Evolutionary conservation across 2,888 invertebrate species (phyloP).

Genomic region (Leptinotarsa peninsularis): DNA sequence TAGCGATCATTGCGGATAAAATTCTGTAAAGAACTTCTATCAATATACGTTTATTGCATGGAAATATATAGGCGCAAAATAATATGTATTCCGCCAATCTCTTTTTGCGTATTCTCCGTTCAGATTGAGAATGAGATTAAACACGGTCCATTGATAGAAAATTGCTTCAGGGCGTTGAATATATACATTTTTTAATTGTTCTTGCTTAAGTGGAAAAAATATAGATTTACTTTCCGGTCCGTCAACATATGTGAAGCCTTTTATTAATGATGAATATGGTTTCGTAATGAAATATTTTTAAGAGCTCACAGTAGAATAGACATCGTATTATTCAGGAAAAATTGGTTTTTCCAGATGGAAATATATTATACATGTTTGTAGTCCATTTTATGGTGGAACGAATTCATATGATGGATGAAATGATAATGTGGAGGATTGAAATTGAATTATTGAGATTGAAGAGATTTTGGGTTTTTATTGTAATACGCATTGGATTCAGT

Average conservation of each 20-base stretch:
- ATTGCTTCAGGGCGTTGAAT: constrained; percentile 59
- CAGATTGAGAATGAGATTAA: constrained; percentile 63
- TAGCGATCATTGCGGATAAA: no score
- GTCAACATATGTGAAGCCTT: constrained; percentile 34
- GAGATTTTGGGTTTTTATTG: no score
- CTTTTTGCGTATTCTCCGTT: constrained; percentile 53
- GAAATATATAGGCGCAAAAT: constrained; percentile 1
- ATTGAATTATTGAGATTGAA: not conserved
- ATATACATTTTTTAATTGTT: constrained; percentile 59
- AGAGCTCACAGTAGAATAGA: constrained; percentile 25
- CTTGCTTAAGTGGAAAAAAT: constrained; percentile 56
- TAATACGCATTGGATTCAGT: no score
- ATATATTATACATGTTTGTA: not conserved
- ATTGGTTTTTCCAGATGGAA: constrained; percentile 15
- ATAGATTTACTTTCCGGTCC: constrained; percentile 47
- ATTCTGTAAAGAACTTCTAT: not conserved
- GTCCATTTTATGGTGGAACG: not conserved
- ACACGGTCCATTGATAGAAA: constrained; percentile 62
- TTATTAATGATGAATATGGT: constrained; percentile 19
- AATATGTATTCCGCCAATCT: constrained; percentile 51
- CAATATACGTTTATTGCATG: not conserved
- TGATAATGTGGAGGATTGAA: not conserved
- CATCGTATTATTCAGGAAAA: constrained; percentile 22
- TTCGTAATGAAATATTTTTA: constrained; percentile 24
- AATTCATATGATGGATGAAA: not conserved